Evolutionary conservation across 2,888 invertebrate genomes (phyloP).

Genomic region (Matsumyia berberina): DNA sequence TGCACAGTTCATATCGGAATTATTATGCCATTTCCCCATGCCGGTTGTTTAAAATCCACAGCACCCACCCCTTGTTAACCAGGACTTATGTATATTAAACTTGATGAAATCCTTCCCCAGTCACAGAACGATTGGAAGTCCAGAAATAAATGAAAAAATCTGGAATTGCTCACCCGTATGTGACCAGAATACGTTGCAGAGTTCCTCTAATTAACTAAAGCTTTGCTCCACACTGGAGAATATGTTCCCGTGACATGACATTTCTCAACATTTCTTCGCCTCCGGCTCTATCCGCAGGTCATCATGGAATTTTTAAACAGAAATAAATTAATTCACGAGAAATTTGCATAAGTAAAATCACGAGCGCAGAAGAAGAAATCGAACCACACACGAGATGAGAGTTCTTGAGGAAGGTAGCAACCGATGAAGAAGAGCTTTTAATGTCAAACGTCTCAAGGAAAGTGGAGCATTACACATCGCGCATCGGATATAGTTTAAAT

Average conservation of each 20-base stretch:
- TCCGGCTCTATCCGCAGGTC: neutral
- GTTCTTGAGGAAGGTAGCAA: constrained; percentile 3
- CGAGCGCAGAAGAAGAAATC: constrained; percentile 29
- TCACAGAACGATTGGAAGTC: too few relatives aligned
- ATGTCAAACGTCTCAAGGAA: constrained; percentile 37
- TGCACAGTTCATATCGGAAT: constrained; percentile 77
- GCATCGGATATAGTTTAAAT: neutral
- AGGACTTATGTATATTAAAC: constrained; percentile 4
- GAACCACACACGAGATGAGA: constrained; percentile 7
- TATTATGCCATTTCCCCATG: constrained; percentile 68
- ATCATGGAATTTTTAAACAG: constrained; percentile 16
- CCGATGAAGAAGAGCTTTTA: constrained; percentile 19
- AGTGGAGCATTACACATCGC: constrained; percentile 28
- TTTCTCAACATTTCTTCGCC: neutral
- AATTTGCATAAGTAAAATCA: constrained; percentile 54
- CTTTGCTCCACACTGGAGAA: constrained; percentile 2
- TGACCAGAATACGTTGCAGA: constrained; percentile 20
- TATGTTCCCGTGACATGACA: neutral
- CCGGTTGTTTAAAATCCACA: constrained; percentile 48
- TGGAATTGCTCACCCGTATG: constrained; percentile 29
- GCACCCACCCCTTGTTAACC: neutral
- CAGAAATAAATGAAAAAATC: constrained; percentile 28
- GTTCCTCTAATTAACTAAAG: constrained; percentile 24
- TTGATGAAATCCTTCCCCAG: neutral
- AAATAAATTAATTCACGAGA: constrained; percentile 15